These are phyloP conservation scores for Sphenopsis melanotis DNA, from an alignment of 2,797 vertebrate species.

Conservation along the genomic window DNA sequence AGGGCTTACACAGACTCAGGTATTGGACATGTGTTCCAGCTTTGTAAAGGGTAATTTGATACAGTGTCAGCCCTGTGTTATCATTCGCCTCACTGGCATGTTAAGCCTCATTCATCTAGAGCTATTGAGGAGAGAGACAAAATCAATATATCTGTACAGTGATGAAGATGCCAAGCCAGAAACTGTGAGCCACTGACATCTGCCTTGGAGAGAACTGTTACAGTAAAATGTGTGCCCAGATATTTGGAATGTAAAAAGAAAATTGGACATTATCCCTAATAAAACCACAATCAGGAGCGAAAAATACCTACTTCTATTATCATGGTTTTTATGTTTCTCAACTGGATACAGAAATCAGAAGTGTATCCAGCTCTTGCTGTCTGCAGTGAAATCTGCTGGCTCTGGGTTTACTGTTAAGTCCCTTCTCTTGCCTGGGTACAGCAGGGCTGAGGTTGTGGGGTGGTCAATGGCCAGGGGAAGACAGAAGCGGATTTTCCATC, in stretches of 20 bases:
- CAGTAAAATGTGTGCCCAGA: neutral
- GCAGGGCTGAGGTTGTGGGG: neutral
- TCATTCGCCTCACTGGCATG: neutral
- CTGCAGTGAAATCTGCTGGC: neutral
- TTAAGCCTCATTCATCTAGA: neutral
- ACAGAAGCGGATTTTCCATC: neutral
- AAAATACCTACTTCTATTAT: neutral
- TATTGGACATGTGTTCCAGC: conserved; percentile 39
- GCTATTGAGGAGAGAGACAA: neutral
- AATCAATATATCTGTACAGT: neutral
- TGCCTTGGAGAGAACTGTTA: neutral
- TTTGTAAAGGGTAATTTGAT: conserved; percentile 60
- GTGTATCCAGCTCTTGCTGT: neutral
- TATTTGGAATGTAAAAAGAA: neutral
- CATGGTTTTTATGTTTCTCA: neutral
- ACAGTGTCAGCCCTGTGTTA: neutral
- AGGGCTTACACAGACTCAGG: neutral
- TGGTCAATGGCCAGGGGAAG: neutral
- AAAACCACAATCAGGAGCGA: neutral
- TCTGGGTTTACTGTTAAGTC: neutral
- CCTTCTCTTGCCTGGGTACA: neutral
- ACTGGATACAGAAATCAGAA: neutral
- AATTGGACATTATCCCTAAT: neutral
- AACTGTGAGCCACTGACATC: neutral
- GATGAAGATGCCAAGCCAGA: neutral